Conservation (phyloP, 1,140 invertebrate species). For the Pissodes strobi region DNA sequence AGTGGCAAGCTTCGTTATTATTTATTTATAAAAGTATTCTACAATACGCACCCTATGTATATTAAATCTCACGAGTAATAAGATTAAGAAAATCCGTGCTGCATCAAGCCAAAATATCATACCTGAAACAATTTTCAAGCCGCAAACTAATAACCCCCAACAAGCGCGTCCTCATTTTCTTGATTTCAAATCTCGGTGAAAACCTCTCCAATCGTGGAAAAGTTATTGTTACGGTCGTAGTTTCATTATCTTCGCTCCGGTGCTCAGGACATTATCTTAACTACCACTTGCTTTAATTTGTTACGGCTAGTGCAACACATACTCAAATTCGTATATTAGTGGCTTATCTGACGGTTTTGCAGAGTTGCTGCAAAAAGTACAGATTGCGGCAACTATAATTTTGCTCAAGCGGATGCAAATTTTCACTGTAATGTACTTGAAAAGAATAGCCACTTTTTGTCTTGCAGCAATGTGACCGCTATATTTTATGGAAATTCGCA, state of each 20-base stretch:
- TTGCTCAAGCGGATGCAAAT: neutral
- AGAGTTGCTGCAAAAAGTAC: constrained; percentile 15
- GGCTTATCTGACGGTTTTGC: constrained; percentile 26
- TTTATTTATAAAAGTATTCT: no score
- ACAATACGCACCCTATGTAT: no score
- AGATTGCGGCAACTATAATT: neutral
- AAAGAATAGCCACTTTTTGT: neutral
- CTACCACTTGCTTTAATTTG: constrained; percentile 32
- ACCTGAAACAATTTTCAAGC: no score
- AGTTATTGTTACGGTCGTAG: constrained; percentile 19
- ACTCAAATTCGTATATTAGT: constrained; percentile 35
- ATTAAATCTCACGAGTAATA: no score
- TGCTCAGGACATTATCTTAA: constrained; percentile 30
- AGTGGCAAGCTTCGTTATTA: no score
- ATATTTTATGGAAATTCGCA: neutral
- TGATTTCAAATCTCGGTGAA: constrained; percentile 27
- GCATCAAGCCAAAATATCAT: no score
- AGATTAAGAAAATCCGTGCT: no score
- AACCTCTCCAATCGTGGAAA: constrained; percentile 27
- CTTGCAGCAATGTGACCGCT: neutral
- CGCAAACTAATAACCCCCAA: no score
- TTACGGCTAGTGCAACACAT: constrained; percentile 29
- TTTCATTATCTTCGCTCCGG: constrained; percentile 30
- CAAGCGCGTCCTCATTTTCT: neutral
- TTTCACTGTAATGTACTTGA: neutral